phyloP scores from a whole-genome alignment of 2,888 invertebrate genomes.

The Agonopterix alstromeriana region DNA sequence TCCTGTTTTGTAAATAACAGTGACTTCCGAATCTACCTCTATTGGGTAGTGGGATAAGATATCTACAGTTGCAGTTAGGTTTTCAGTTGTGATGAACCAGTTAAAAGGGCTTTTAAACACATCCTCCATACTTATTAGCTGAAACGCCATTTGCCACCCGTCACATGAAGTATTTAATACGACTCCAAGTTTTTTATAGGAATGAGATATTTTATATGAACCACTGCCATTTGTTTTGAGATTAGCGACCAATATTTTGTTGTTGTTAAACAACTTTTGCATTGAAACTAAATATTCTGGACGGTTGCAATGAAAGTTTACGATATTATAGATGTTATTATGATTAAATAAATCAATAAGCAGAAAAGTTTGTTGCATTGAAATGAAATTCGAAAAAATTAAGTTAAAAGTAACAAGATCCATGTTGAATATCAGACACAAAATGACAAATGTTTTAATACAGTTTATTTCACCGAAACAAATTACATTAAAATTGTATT shows the following conservation, averaged over 20 bases:
- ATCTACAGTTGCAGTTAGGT: slow-evolving; percentile 26
- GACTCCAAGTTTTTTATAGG: slow-evolving; percentile 33
- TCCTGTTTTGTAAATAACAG: slow-evolving; percentile 30
- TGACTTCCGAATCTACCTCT: slow-evolving; percentile 66
- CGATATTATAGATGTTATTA: slow-evolving; percentile 38
- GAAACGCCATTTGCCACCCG: slow-evolving; percentile 3
- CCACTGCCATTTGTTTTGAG: slow-evolving; percentile 10
- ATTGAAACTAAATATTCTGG: slow-evolving; percentile 16
- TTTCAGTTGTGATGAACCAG: slow-evolving; percentile 50
- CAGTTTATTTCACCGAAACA: too few species aligned
- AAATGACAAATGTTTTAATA: neutral
- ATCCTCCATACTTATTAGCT: too few species aligned
- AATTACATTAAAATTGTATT: slow-evolving; percentile 31
- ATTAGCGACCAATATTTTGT: slow-evolving; percentile 21
- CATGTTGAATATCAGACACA: slow-evolving; percentile 13
- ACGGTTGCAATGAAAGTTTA: slow-evolving; percentile 38
- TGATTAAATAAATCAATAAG: slow-evolving; percentile 41
- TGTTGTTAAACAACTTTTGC: slow-evolving; percentile 31
- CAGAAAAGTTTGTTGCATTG: slow-evolving; percentile 20
- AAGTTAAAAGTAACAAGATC: slow-evolving; percentile 7
- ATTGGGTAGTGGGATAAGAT: slow-evolving; percentile 44
- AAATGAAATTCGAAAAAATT: slow-evolving; percentile 16
- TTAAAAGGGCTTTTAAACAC: slow-evolving; percentile 37
- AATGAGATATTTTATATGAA: slow-evolving; percentile 13
- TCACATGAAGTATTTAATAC: slow-evolving; percentile 41